A percentile compares a stretch with the other conserved stretches of the same genome.
These are phyloP conservation scores for Lamellibrachia columna DNA, from an alignment of 2,888 invertebrate genomes.

Conservation along the genomic window DNA sequence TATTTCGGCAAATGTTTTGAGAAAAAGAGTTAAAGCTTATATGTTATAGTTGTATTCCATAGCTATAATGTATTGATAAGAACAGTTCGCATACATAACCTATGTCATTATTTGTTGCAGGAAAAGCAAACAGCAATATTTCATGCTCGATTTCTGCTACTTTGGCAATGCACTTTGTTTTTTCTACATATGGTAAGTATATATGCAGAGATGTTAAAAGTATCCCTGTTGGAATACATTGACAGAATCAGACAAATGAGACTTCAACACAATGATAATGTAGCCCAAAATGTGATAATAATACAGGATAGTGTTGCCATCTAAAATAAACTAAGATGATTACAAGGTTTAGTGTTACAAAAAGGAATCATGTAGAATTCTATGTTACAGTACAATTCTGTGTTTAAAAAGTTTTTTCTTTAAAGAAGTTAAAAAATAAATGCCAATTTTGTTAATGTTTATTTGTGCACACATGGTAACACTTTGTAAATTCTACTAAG, in stretches of 20 bases:
- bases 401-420: too few relatives aligned
- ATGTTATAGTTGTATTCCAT: background rate
- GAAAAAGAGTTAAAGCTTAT: background rate
- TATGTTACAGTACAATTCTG: too few relatives aligned
- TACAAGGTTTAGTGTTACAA: background rate
- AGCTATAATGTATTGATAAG: too few relatives aligned
- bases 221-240: background rate
- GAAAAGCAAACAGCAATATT: conserved; percentile 56
- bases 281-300: background rate
- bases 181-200: conserved; percentile 55
- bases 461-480: too few relatives aligned
- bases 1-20: too few relatives aligned
- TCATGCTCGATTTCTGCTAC: conserved; percentile 60
- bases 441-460: too few relatives aligned
- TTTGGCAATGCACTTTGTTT: conserved; percentile 51
- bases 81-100: background rate
- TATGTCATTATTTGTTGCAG: conserved; percentile 35
- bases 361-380: too few relatives aligned
- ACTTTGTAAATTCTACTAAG: too few relatives aligned
- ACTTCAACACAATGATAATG: background rate
- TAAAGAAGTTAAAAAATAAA: too few relatives aligned
- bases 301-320: background rate
- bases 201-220: background rate
- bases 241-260: background rate
- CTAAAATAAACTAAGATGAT: background rate